Evolutionary conservation across 2,113 vertebrate species (phyloP).

Genomic region (Lagopus muta): DNA sequence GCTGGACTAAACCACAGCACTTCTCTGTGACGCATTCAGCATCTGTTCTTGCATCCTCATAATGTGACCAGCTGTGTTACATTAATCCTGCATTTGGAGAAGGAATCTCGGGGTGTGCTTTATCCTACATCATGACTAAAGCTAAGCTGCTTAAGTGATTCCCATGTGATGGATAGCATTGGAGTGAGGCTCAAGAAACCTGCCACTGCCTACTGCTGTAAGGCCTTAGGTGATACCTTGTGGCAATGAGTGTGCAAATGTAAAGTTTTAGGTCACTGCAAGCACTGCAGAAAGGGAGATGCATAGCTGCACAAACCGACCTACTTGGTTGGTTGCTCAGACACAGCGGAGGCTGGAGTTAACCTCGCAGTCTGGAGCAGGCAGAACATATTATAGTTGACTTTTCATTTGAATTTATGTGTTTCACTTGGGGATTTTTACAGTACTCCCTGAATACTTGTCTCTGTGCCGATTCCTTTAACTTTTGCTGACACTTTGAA

Average conservation of each 20-base stretch:
- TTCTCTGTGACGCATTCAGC: background rate
- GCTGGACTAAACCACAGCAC: background rate
- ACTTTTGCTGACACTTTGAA: background rate
- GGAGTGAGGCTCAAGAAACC: background rate
- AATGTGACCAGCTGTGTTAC: background rate
- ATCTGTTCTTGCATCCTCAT: background rate
- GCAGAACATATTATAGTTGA: background rate
- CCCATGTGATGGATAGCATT: background rate
- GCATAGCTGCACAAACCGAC: background rate
- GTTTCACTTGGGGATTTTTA: background rate
- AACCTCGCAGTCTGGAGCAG: background rate
- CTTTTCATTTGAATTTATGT: background rate
- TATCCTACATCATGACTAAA: background rate
- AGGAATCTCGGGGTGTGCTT: background rate
- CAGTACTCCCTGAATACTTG: background rate
- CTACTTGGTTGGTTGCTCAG: background rate
- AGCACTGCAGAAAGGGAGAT: background rate
- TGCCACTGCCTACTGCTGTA: background rate
- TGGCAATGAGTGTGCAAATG: background rate
- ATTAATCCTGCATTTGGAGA: background rate
- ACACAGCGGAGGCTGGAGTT: background rate
- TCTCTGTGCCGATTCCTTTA: background rate
- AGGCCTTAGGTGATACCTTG: background rate
- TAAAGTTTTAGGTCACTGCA: background rate
- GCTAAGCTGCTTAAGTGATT: background rate